Evolutionary conservation across 1,140 invertebrate genomes (phyloP).

Genomic region (Leucophenga varia): DNA sequence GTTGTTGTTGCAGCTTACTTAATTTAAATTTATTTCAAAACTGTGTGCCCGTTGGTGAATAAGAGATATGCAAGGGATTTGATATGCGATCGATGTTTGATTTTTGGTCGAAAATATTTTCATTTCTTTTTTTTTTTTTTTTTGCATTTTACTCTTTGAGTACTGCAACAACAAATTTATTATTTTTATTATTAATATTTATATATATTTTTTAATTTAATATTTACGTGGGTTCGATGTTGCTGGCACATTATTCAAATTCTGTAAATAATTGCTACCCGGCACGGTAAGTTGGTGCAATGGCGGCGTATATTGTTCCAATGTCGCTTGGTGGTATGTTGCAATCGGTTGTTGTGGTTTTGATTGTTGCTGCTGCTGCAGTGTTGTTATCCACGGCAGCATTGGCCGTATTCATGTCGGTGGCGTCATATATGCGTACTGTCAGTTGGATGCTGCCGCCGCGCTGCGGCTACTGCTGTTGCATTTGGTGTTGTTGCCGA

Average conservation of each 20-base stretch:
- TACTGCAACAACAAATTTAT: too few species aligned
- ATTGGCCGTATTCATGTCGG: conserved; percentile 39
- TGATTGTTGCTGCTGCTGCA: conserved; percentile 2
- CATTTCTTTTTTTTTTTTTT: too few species aligned
- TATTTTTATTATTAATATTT: too few species aligned
- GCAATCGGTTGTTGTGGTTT: neutral
- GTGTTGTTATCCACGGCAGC: conserved; percentile 10
- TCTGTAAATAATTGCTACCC: neutral
- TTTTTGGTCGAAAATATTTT: conserved; percentile 37
- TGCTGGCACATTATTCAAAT: too few species aligned
- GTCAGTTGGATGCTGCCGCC: conserved; percentile 43
- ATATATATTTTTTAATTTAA: too few species aligned
- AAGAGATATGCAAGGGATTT: conserved; percentile 53
- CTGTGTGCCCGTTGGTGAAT: conserved; percentile 45
- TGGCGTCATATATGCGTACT: conserved; percentile 47
- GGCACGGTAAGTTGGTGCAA: too few species aligned
- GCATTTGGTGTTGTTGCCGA: conserved; percentile 6
- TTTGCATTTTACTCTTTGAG: too few species aligned
- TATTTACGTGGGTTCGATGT: too few species aligned
- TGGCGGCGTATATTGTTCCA: neutral
- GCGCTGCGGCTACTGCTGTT: conserved; percentile 13
- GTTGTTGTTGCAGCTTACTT: too few species aligned
- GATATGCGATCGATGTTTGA: conserved; percentile 45
- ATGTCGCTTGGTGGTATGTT: too few species aligned
- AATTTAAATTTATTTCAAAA: conserved; percentile 1